Conservation (phyloP, 1,140 invertebrate species). For the Philotrypesis tridentata region DNA sequence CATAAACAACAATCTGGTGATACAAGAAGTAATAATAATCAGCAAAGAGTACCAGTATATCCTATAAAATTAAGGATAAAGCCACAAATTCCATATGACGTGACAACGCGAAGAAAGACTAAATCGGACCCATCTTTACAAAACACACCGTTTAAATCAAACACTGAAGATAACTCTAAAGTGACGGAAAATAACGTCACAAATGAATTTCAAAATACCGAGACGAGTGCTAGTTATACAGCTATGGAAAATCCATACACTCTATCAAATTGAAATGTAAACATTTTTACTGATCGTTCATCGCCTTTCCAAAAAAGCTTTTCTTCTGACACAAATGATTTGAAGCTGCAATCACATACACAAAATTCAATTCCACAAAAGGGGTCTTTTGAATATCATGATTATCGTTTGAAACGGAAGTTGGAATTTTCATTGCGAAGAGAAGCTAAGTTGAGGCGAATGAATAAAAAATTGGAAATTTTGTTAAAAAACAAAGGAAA, state of each 20-base stretch:
- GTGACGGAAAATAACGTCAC: no score
- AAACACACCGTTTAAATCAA: not conserved
- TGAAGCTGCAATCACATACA: not conserved
- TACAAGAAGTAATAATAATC: no score
- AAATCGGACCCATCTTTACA: not conserved
- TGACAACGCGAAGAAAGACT: not conserved
- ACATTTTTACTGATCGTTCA: not conserved
- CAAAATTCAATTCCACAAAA: no score
- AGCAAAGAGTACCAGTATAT: no score
- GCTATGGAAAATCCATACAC: no score
- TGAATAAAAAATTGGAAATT: not conserved
- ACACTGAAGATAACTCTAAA: not conserved
- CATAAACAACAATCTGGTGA: no score
- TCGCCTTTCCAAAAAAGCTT: not conserved
- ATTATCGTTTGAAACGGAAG: not conserved
- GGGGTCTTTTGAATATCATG: not conserved
- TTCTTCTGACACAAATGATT: not conserved
- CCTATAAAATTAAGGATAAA: not conserved
- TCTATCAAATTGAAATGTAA: not conserved
- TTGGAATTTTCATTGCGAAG: not conserved
- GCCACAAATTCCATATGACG: not conserved
- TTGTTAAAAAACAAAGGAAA: not conserved
- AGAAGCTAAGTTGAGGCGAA: conserved; percentile 6
- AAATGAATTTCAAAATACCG: no score
- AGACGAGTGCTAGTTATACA: no score